These are phyloP conservation scores for Elanus axillaris DNA, from an alignment of 2,113 vertebrate species.

Conservation along the genomic window DNA sequence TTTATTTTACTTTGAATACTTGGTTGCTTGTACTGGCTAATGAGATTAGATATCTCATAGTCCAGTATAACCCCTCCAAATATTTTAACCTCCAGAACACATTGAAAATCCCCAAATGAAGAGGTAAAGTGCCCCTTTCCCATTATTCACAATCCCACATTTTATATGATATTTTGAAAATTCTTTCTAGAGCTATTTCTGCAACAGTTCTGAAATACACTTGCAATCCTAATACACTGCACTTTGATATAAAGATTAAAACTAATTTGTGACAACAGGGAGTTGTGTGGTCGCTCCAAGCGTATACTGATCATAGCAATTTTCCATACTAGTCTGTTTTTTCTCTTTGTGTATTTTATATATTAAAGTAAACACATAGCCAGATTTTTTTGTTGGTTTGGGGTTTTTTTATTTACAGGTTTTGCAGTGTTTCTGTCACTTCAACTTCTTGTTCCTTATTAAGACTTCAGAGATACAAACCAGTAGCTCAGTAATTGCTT, in stretches of 20 bases:
- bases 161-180: not conserved
- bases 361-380: not conserved
- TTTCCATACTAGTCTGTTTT: not conserved
- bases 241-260: not conserved
- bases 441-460: conserved; percentile 84
- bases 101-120: not conserved
- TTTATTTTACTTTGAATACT: not conserved
- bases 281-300: not conserved
- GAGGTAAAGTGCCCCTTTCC: not conserved
- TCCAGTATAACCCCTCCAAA: not conserved
- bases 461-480: conserved; percentile 97
- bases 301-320: not conserved
- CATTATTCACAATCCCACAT: not conserved
- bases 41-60: not conserved
- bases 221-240: not conserved
- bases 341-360: not conserved
- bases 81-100: not conserved
- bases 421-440: conserved; percentile 63
- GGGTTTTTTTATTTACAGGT: conserved; percentile 21
- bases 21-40: not conserved
- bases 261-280: not conserved
- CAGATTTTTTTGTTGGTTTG: not conserved
- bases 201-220: not conserved
- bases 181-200: not conserved
- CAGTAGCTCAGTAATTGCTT: conserved; percentile 94